These are phyloP conservation scores for Trematomus loennbergii DNA, from an alignment of 2,113 vertebrate species.

Conservation along the genomic window DNA sequence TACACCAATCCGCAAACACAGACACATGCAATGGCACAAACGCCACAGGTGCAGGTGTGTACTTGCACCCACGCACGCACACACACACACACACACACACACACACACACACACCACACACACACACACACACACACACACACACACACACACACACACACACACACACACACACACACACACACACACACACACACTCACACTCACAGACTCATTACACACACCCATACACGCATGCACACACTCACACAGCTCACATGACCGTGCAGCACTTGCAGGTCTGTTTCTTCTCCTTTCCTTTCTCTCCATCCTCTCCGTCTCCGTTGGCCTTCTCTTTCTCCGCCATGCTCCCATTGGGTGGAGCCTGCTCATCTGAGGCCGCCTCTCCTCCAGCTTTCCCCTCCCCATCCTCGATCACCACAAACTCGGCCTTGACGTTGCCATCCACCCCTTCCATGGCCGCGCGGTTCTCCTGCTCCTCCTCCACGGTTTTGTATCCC, in stretches of 20 bases:
- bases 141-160: not conserved
- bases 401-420: slow-evolving; percentile 92
- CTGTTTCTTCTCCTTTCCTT: slow-evolving; percentile 88
- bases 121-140: slow-evolving; percentile 1
- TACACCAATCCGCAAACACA: slow-evolving; percentile 60
- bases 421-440: slow-evolving; percentile 94
- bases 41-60: slow-evolving; percentile 33
- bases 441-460: slow-evolving; percentile 87
- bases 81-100: not conserved
- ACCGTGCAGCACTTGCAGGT: slow-evolving; percentile 94
- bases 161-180: slow-evolving; percentile 12
- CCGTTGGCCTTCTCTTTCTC: slow-evolving; percentile 87
- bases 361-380: slow-evolving; percentile 77
- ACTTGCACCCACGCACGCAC: slow-evolving; percentile 20
- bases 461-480: slow-evolving; percentile 91
- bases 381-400: slow-evolving; percentile 82
- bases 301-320: slow-evolving; percentile 81
- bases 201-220: not conserved
- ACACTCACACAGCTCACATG: slow-evolving; percentile 86
- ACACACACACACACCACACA: slow-evolving; percentile 9
- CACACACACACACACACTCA: slow-evolving; percentile 8
- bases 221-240: slow-evolving; percentile 8
- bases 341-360: slow-evolving; percentile 89
- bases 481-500: slow-evolving; percentile 97
- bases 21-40: slow-evolving; percentile 64